These are phyloP conservation scores for Baronia brevicornis DNA, from an alignment of 2,888 invertebrate genomes.

Conservation along the genomic window DNA sequence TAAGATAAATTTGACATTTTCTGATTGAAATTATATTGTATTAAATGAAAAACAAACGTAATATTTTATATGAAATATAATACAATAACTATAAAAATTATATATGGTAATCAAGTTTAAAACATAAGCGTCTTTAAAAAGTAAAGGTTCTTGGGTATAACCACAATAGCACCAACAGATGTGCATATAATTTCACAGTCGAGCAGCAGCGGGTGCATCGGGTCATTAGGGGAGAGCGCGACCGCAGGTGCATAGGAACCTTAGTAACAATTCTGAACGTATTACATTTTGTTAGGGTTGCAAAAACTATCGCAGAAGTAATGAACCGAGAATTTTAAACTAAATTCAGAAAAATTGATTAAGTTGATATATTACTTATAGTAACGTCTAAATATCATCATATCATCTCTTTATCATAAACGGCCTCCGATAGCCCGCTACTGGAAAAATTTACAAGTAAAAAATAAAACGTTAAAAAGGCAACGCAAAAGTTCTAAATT, in stretches of 20 bases:
- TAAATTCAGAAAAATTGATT: too few species aligned
- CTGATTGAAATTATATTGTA: too few species aligned
- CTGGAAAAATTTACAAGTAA: not conserved
- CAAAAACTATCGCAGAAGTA: constrained; percentile 3
- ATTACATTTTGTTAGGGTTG: constrained; percentile 8
- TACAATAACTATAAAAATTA: too few species aligned
- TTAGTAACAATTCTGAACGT: constrained; percentile 19
- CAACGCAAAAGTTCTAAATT: constrained; percentile 30
- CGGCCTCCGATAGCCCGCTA: too few species aligned
- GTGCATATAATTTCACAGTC: constrained; percentile 67
- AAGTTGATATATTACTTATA: too few species aligned
- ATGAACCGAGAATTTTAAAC: too few species aligned
- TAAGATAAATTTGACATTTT: too few species aligned
- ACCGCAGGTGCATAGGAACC: constrained; percentile 51
- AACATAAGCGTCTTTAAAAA: not conserved
- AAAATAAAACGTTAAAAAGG: constrained; percentile 11
- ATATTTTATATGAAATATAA: too few species aligned
- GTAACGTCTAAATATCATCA: too few species aligned
- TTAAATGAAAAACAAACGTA: too few species aligned
- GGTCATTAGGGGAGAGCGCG: constrained; percentile 57
- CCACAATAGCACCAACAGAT: constrained; percentile 35
- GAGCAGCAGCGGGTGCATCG: constrained; percentile 38
- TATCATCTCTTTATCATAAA: too few species aligned
- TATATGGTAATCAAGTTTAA: constrained; percentile 2
- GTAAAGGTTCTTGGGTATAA: constrained; percentile 8